Conservation (phyloP, 2,797 vertebrate species). For the Anableps anableps region DNA sequence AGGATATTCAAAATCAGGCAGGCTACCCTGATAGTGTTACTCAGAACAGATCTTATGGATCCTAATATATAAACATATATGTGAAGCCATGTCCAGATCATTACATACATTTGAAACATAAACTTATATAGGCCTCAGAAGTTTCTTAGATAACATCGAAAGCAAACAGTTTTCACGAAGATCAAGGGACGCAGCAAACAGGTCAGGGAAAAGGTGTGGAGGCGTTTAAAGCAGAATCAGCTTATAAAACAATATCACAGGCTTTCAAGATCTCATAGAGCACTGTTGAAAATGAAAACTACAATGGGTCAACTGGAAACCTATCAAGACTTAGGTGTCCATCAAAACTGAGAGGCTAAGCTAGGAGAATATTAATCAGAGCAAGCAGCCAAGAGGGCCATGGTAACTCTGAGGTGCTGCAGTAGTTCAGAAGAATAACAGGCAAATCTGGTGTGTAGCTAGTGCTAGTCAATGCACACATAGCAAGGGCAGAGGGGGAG, state of each 20-base stretch:
- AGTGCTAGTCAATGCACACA: no score
- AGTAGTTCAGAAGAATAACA: no score
- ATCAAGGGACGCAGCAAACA: background rate
- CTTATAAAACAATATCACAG: background rate
- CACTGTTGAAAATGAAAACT: background rate
- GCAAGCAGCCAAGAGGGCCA: background rate
- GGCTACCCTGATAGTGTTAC: background rate
- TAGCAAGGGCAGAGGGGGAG: no score
- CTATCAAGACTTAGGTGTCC: background rate
- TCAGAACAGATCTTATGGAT: no score
- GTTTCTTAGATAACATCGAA: background rate
- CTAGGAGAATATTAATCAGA: background rate
- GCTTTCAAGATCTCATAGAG: background rate
- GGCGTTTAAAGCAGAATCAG: background rate
- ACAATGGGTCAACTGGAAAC: background rate
- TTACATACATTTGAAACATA: background rate
- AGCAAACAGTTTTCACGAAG: background rate
- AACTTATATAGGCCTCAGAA: background rate
- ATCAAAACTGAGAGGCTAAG: background rate
- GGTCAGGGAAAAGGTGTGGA: background rate
- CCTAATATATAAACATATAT: background rate
- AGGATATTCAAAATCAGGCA: background rate
- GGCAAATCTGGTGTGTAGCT: no score
- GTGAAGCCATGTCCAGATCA: background rate
- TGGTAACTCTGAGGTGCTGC: no score